Evolutionary conservation across 2,113 vertebrate species (phyloP).

Genomic region (Verasper variegatus): DNA sequence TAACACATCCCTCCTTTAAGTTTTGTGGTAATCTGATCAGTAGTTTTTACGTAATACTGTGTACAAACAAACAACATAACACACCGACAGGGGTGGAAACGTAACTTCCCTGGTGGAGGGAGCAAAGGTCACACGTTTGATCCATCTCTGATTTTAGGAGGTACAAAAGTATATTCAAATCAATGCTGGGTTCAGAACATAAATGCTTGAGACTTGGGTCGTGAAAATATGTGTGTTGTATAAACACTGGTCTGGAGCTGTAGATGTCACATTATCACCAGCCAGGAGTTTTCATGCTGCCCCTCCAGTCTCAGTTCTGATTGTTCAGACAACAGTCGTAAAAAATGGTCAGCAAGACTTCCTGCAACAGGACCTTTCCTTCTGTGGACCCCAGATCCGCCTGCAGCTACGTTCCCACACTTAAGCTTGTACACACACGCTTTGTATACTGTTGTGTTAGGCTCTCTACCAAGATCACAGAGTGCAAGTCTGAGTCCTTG

Average conservation of each 20-base stretch:
- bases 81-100: too few relatives aligned
- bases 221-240: not conserved
- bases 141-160: not conserved
- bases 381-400: slow-evolving; percentile 49
- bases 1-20: too few relatives aligned
- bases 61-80: too few relatives aligned
- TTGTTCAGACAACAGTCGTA: slow-evolving; percentile 73
- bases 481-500: slow-evolving; percentile 48
- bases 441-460: slow-evolving; percentile 38
- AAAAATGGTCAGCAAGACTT: slow-evolving; percentile 74
- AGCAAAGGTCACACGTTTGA: too few relatives aligned
- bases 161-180: not conserved
- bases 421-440: slow-evolving; percentile 55
- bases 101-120: too few relatives aligned
- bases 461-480: slow-evolving; percentile 47
- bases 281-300: slow-evolving; percentile 8
- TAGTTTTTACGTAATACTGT: too few relatives aligned
- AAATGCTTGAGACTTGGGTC: not conserved
- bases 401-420: slow-evolving; percentile 63
- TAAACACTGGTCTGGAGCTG: not conserved
- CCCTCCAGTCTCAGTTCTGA: slow-evolving; percentile 39
- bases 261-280: slow-evolving; percentile 6
- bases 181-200: not conserved
- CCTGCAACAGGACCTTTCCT: slow-evolving; percentile 68
- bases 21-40: too few relatives aligned